phyloP scores from a whole-genome alignment of 2,888 invertebrate species.

The Hypsopygia costalis region DNA sequence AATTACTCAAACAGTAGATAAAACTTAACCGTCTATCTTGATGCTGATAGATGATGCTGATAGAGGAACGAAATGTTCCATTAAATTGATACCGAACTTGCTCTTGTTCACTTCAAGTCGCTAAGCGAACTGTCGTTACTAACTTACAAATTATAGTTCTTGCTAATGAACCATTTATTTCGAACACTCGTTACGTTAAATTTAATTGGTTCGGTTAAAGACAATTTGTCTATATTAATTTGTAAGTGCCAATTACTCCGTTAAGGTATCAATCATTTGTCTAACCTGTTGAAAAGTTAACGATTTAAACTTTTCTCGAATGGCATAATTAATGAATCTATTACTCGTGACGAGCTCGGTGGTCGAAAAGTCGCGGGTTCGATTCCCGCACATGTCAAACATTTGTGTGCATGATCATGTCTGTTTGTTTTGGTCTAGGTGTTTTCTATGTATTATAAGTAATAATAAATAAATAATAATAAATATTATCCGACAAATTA shows the following conservation, averaged over 20 bases:
- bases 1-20: neutral
- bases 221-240: slow-evolving; percentile 10
- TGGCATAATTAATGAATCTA: too few species aligned
- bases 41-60: neutral
- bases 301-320: slow-evolving; percentile 1
- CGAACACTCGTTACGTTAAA: neutral
- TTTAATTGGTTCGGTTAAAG: slow-evolving; percentile 6
- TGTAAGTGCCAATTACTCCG: slow-evolving; percentile 6
- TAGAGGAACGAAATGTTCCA: neutral
- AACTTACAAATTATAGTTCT: neutral
- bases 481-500: too few species aligned
- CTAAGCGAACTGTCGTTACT: neutral
- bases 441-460: too few species aligned
- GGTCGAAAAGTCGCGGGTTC: too few species aligned
- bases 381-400: too few species aligned
- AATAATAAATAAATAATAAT: too few species aligned
- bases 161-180: neutral
- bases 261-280: slow-evolving; percentile 1
- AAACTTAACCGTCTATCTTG: neutral
- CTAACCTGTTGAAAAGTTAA: slow-evolving; percentile 3
- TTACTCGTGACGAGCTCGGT: too few species aligned
- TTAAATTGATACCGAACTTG: neutral
- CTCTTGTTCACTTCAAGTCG: neutral
- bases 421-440: too few species aligned
- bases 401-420: too few species aligned